phyloP scores from a whole-genome alignment of 2,113 vertebrate genomes.

The Platichthys stellatus region DNA sequence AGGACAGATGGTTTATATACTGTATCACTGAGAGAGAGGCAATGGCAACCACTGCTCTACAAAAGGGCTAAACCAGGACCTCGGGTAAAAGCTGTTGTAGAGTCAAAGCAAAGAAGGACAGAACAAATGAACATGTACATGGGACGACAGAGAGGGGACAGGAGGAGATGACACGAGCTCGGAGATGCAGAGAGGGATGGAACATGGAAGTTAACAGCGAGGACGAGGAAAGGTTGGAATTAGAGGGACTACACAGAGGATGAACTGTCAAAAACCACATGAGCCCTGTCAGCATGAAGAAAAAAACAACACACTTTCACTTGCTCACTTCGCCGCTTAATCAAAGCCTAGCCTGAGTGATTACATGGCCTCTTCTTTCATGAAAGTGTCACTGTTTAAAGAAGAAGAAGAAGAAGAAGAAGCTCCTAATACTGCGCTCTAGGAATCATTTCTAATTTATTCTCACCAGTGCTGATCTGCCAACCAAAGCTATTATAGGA shows the following conservation, averaged over 20 bases:
- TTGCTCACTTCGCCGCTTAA: constrained; percentile 63
- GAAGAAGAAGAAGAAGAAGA: constrained; percentile 34
- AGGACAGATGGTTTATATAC: background rate
- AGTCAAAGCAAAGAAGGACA: constrained; percentile 1
- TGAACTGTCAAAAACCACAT: constrained; percentile 60
- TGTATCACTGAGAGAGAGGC: background rate
- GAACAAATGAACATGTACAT: constrained; percentile 11
- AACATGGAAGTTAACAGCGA: constrained; percentile 47
- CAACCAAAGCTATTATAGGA: constrained; percentile 69
- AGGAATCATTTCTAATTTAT: constrained; percentile 74
- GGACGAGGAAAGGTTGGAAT: constrained; percentile 49
- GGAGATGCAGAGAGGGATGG: constrained; percentile 33
- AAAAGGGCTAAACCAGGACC: constrained; percentile 5
- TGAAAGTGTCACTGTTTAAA: constrained; percentile 46
- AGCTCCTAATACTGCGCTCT: constrained; percentile 56
- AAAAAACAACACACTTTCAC: constrained; percentile 55
- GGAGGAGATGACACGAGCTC: constrained; percentile 11
- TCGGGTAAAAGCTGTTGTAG: constrained; percentile 10
- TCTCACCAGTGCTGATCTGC: constrained; percentile 66
- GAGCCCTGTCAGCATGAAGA: constrained; percentile 62
- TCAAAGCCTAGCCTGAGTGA: constrained; percentile 69
- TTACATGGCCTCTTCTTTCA: constrained; percentile 56
- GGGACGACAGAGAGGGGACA: constrained; percentile 19
- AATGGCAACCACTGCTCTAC: background rate
- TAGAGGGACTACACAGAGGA: constrained; percentile 29